These are phyloP conservation scores for Chaetogeoica ovagalla DNA, from an alignment of 2,888 invertebrate genomes.

Conservation along the genomic window DNA sequence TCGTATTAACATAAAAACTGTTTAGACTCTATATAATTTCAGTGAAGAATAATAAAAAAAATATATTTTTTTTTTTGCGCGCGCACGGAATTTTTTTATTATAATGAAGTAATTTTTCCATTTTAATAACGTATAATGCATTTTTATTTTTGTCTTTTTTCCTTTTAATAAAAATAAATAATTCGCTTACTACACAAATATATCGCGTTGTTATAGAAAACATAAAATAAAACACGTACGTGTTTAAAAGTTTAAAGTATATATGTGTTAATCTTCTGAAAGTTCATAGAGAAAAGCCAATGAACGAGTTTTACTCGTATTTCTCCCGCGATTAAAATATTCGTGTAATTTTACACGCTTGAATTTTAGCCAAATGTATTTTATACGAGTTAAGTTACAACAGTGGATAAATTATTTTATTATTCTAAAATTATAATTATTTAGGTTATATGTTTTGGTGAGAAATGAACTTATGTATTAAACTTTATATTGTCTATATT, in stretches of 20 bases:
- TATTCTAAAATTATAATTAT: neutral
- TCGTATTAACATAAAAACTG: too few species aligned
- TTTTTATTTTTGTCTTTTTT: too few species aligned
- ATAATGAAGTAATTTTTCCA: too few species aligned
- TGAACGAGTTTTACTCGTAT: neutral
- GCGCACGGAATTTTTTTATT: too few species aligned
- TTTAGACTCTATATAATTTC: too few species aligned
- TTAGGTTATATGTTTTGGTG: neutral
- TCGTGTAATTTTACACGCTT: neutral
- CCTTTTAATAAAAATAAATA: neutral
- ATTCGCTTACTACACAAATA: neutral
- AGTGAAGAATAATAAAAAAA: too few species aligned
- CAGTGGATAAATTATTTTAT: neutral
- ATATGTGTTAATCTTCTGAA: neutral
- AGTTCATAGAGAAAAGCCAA: neutral
- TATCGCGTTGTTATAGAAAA: neutral
- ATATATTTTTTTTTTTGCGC: too few species aligned
- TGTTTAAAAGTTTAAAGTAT: conserved; percentile 1
- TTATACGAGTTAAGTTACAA: neutral
- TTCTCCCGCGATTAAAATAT: neutral
- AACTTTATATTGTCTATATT: neutral
- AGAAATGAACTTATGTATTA: neutral
- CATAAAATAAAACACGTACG: neutral
- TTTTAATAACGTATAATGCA: too few species aligned
- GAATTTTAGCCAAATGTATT: neutral